Base-by-base conservation (phyloP, 92 coral and sea anemone genomes). In the Diadumene lineata region DNA sequence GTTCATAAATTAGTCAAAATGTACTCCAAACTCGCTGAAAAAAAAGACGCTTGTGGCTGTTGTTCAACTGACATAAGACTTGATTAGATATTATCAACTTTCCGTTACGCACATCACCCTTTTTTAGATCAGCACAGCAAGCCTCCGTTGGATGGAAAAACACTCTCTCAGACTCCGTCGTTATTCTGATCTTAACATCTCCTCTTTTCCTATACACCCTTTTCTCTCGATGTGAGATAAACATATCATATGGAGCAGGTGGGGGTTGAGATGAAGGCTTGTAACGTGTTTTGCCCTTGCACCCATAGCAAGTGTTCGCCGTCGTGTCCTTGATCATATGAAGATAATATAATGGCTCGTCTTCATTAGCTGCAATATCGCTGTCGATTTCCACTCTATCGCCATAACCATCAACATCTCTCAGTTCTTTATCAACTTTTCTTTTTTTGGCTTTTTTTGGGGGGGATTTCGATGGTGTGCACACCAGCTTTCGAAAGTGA, bases 191-290 rank as follows among this genome's bases (percentile, higher is more conserved):
- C 34, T 75, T 88, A 27, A 51, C 80, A 66, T 88, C 87, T 22
- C 87, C 79, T 1, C 81, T 72, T 18, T 79, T 81, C 31, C 60
- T 60, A 55, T 50, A 88, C 19, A 84, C 77, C 2, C 87, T 72
- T 22, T 61, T 22, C 70, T 88, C 89, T 18, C 26, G 25, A 33
- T 84, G 90, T 8, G 70, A 32, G 15, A 76, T n/a, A 25, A 88
- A 84, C 7, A 88, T 65, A 70, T 88, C 87, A 32, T 70, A 60
- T 18, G 89, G 93, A 17, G 89, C 66, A 34, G 84, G 93, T 21
- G 84, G 83, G 34, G 89, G 86, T 29, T 73, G 73, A 31, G 79
- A 80, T 1, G 82, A 58, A 17, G 84, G 66, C 33, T 50, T 83
- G 66, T 77, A 73, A 32, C 84, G 73, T 29, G 66, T 77, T 15